phyloP scores from a whole-genome alignment of 53 echinoderm and acorn worm species.

The Patiria pectinifera region DNA sequence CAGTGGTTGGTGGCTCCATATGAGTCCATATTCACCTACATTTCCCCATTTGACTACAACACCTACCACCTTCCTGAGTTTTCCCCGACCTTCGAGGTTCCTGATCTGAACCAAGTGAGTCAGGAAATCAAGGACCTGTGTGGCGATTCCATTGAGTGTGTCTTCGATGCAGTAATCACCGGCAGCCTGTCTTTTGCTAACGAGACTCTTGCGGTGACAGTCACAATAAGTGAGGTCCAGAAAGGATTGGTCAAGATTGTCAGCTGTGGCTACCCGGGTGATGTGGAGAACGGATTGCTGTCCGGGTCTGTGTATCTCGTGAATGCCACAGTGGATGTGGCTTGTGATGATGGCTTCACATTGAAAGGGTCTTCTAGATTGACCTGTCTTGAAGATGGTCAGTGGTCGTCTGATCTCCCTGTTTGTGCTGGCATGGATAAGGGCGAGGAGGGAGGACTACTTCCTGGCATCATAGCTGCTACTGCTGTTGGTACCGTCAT shows the following conservation, averaged over 20 bases:
- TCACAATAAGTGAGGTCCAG: constrained; percentile 16
- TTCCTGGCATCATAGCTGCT: background rate
- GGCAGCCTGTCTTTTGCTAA: constrained; percentile 60
- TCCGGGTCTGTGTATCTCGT: no score
- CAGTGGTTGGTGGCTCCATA: constrained; percentile 58
- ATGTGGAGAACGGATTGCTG: no score
- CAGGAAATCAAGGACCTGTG: constrained; percentile 68
- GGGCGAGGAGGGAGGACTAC: background rate
- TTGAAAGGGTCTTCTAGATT: no score
- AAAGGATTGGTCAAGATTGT: constrained; percentile 62
- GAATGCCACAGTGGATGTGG: no score
- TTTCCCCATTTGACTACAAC: constrained; percentile 67
- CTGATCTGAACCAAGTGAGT: constrained; percentile 52
- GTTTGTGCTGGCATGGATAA: background rate
- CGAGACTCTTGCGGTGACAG: constrained; percentile 33
- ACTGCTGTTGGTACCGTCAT: background rate
- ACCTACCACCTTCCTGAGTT: constrained; percentile 57
- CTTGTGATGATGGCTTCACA: no score
- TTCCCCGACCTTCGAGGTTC: constrained; percentile 64
- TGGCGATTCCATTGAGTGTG: constrained; percentile 60
- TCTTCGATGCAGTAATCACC: constrained; percentile 67
- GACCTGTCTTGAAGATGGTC: no score
- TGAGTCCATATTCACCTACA: constrained; percentile 64
- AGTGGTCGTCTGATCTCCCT: no score
- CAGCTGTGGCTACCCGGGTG: constrained; percentile 72